Evolutionary conservation across 2,888 invertebrate genomes (phyloP).

Genomic region (Stenodera caucasica): DNA sequence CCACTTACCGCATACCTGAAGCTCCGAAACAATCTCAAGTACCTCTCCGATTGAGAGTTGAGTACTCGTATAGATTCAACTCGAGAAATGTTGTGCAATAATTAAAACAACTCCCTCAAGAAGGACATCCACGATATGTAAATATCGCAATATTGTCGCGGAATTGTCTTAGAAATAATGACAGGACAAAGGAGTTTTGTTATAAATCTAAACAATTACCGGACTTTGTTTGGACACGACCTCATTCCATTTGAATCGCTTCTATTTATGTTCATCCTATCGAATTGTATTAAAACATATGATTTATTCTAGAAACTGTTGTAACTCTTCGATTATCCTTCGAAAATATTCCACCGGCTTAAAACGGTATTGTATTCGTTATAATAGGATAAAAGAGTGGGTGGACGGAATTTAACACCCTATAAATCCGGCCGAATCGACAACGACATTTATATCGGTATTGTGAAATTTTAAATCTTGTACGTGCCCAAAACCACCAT

Average conservation of each 20-base stretch:
- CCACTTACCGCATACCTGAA: background rate
- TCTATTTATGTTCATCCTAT: too few species aligned
- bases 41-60: background rate
- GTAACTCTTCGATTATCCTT: background rate
- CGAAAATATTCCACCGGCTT: background rate
- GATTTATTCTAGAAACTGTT: too few species aligned
- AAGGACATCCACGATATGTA: slow-evolving; percentile 1
- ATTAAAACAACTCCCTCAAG: background rate
- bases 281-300: too few species aligned
- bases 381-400: background rate
- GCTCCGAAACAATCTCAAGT: slow-evolving; percentile 1
- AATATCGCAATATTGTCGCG: background rate
- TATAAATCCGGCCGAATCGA: slow-evolving; percentile 1
- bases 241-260: background rate
- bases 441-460: slow-evolving; percentile 1
- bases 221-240: background rate
- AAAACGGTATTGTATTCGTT: background rate
- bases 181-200: background rate
- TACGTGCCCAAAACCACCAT: background rate
- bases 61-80: too few species aligned
- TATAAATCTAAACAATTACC: background rate
- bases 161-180: background rate
- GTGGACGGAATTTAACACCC: slow-evolving; percentile 2
- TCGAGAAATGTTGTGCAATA: too few species aligned
- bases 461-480: slow-evolving; percentile 1